phyloP scores from a whole-genome alignment of 2,888 invertebrate genomes.

The Phoenoteleia sp. region DNA sequence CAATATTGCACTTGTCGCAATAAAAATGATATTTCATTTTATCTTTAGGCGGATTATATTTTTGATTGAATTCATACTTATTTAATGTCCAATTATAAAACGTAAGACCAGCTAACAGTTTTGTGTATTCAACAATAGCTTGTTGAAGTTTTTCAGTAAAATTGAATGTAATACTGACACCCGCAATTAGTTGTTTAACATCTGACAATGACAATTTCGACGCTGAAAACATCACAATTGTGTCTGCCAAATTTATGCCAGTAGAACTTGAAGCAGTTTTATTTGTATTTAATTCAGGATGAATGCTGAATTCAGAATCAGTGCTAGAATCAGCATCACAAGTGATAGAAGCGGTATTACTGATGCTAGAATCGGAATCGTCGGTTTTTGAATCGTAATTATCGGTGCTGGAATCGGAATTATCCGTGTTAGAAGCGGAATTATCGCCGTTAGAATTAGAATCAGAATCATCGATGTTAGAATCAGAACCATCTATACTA shows the following conservation, averaged over 20 bases:
- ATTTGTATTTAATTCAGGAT: too few relatives aligned
- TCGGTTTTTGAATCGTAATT: too few relatives aligned
- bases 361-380: too few relatives aligned
- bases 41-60: conserved; percentile 46
- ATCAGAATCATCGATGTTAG: too few relatives aligned
- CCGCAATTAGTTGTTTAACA: conserved; percentile 57
- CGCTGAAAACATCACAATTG: conserved; percentile 62
- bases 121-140: conserved; percentile 53
- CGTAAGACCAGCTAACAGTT: conserved; percentile 58
- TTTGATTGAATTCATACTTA: conserved; percentile 47
- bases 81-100: conserved; percentile 54
- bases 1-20: conserved; percentile 53
- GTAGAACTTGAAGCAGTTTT: too few relatives aligned
- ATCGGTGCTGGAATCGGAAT: too few relatives aligned
- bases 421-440: too few relatives aligned
- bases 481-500: too few relatives aligned
- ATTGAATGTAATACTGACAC: conserved; percentile 41
- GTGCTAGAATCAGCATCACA: too few relatives aligned
- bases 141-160: conserved; percentile 44
- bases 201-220: conserved; percentile 52
- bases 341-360: too few relatives aligned
- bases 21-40: conserved; percentile 61
- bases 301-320: too few relatives aligned
- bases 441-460: too few relatives aligned
- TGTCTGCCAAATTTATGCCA: conserved; percentile 22